These are phyloP conservation scores for Phoenicopterus ruber DNA, from an alignment of 2,113 vertebrate species.

Conservation along the genomic window DNA sequence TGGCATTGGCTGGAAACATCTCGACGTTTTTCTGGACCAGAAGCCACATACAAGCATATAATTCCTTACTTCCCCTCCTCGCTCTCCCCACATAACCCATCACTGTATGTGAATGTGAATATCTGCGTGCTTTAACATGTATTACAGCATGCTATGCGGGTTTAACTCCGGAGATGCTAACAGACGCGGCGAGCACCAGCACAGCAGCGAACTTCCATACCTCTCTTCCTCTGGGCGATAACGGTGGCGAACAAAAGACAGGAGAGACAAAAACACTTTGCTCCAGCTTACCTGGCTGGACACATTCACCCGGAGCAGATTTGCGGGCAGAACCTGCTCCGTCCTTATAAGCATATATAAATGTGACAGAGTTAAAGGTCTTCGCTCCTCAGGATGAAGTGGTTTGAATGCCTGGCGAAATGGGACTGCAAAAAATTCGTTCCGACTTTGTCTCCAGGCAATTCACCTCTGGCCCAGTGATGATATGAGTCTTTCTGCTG, in stretches of 20 bases:
- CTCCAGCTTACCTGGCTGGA: slow-evolving; percentile 7
- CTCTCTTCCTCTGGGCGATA: neutral
- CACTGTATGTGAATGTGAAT: neutral
- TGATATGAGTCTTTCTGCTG: slow-evolving; percentile 89
- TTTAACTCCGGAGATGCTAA: neutral
- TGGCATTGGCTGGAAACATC: slow-evolving; percentile 19
- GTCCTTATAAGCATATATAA: slow-evolving; percentile 87
- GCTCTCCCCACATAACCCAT: neutral
- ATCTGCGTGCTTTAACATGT: neutral
- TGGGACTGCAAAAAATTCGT: slow-evolving; percentile 94
- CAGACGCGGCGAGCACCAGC: neutral
- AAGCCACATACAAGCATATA: neutral
- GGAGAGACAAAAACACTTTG: neutral
- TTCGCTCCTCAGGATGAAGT: slow-evolving; percentile 87
- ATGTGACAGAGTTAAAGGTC: slow-evolving; percentile 89
- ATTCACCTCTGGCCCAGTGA: slow-evolving; percentile 93
- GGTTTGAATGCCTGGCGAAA: slow-evolving; percentile 89
- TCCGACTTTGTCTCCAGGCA: slow-evolving; percentile 91
- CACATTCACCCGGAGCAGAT: neutral
- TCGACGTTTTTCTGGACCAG: neutral
- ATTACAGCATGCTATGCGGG: fast-evolving
- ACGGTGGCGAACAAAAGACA: slow-evolving; percentile 4
- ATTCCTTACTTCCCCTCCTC: neutral
- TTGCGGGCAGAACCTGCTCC: slow-evolving; percentile 15
- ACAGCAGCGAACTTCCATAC: neutral